Conservation (phyloP, 2,113 vertebrate species). For the Rhadina sibilatrix region DNA sequence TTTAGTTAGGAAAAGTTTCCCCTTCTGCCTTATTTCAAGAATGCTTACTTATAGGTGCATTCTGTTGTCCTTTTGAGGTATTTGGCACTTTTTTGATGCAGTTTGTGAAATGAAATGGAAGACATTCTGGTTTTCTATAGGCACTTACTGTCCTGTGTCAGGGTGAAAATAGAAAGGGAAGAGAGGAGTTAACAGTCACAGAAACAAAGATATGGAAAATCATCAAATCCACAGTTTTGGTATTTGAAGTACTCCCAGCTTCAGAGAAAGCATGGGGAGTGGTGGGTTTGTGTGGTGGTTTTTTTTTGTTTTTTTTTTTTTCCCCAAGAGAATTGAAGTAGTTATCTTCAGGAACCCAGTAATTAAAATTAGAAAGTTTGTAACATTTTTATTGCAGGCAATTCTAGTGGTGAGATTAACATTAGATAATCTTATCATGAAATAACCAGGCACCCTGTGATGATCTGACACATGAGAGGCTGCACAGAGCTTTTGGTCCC, state of each 20-base stretch:
- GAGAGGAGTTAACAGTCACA: neutral
- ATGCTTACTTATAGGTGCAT: neutral
- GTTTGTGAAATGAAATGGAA: neutral
- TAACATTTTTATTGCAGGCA: constrained; percentile 40
- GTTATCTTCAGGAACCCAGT: constrained; percentile 29
- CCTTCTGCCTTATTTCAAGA: neutral
- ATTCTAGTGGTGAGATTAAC: constrained; percentile 40
- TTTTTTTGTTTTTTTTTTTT: neutral
- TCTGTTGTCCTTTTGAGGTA: neutral
- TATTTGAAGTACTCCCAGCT: neutral
- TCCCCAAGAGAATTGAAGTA: neutral
- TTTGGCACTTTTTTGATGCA: neutral
- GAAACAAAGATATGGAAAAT: neutral
- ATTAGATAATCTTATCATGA: constrained; percentile 54
- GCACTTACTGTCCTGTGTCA: neutral
- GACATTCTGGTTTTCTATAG: neutral
- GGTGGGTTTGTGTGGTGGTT: too few species aligned
- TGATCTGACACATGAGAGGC: constrained; percentile 38
- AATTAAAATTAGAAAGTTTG: constrained; percentile 51
- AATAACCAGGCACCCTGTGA: constrained; percentile 47
- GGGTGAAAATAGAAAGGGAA: neutral
- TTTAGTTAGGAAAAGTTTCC: neutral
- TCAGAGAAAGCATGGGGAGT: constrained; percentile 20
- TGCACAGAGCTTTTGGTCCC: constrained; percentile 27
- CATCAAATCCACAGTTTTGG: neutral